Base-by-base conservation (phyloP, 2,888 invertebrate species). In the Dolomedes plantarius region DNA sequence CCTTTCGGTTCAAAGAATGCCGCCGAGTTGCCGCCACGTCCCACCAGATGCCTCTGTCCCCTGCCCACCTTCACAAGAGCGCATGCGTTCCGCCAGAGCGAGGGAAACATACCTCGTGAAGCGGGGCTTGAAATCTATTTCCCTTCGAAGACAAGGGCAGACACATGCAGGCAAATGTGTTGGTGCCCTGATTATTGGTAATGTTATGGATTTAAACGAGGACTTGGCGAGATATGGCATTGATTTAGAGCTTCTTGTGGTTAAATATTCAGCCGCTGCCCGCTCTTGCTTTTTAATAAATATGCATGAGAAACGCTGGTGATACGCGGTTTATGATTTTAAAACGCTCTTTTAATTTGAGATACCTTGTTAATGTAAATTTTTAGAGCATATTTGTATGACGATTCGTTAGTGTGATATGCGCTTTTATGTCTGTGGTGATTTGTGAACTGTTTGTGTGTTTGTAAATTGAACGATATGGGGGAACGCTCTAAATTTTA, bases 61-160 rank as follows among this genome's bases (percentile, higher is more conserved):
- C 23, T 1, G 56, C 23, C 56, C 56, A 23, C 23, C 19, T 5
- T 5, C 56, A 3, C 3, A 5, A 19, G 11, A 3, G 23, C 56
- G 56, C 56, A 56, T 56, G 56, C 56, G 56, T 23, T 11, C 23
- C 23, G 3, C 11, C 56, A 23, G 56, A 56, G 56, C 56, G 56
- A 23, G 56, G 56, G 56, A 56, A 56, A 56, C 56, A 56, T 56
- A 56, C 56, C 56, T 56, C 56, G 56, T 56, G 56, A 16, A 56
- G 23, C 23, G 56, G 23, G 56, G 56, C 56, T 56, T 56, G 23
- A 56, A 56, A 56, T 56, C 56, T 56, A 56, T 56, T 56, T 56
- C 56, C 16, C 46, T 56, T 23, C 19, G 1, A 56, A 23, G 23
- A 56, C 56, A 5, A 23, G 56, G 56, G 23, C 56, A 56, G 56